A percentile compares a stretch with the other conserved stretches of the same genome.
Evolutionary conservation across 2,113 vertebrate genomes (phyloP).

Genomic region (Lonchura striata): DNA sequence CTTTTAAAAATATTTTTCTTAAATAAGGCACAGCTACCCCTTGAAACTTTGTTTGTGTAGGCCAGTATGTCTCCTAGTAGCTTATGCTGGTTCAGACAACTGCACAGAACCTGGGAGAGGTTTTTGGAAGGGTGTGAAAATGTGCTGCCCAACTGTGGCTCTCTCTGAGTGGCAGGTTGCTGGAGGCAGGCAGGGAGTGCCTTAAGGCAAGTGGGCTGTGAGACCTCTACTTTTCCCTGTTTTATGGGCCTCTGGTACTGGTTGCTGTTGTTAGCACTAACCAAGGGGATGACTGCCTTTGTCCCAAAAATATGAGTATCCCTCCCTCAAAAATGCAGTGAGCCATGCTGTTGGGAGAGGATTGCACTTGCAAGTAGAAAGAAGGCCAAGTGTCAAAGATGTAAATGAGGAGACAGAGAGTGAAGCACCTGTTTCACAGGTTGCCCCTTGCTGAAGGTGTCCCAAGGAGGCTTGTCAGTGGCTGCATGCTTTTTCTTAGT

Average conservation of each 20-base stretch:
- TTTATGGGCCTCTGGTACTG: not conserved
- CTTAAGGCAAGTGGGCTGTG: not conserved
- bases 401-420: not conserved
- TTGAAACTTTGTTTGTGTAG: not conserved
- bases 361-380: not conserved
- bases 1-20: not conserved
- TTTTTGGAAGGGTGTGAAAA: not conserved
- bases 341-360: not conserved
- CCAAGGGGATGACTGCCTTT: not conserved
- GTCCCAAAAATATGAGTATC: not conserved
- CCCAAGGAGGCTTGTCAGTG: not conserved
- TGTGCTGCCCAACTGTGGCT: not conserved
- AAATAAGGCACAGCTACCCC: not conserved
- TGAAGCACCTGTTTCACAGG: not conserved
- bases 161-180: not conserved
- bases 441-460: not conserved
- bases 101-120: not conserved
- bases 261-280: not conserved
- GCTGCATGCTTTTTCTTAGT: not conserved
- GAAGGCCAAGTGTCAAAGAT: not conserved
- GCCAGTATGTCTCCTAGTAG: not conserved
- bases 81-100: not conserved
- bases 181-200: not conserved
- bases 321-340: not conserved
- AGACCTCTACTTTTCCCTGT: not conserved